These are phyloP conservation scores for Drosophila santomea DNA, from an alignment of 1,140 invertebrate genomes.

Conservation along the genomic window DNA sequence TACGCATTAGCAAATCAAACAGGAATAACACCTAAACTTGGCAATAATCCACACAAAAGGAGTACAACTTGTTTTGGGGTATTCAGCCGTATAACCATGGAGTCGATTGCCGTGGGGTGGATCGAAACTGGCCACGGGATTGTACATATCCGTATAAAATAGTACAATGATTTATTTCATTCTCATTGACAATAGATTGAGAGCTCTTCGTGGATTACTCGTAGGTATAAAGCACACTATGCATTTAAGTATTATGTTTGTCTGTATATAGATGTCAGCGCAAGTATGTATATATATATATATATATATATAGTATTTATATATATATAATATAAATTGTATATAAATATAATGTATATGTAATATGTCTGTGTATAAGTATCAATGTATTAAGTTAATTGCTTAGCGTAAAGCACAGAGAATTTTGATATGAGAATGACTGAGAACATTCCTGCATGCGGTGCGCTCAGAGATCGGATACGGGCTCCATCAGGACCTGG, in stretches of 20 bases:
- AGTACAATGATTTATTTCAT: slow-evolving; percentile 90
- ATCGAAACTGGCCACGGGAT: slow-evolving; percentile 2
- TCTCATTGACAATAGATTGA: slow-evolving; percentile 76
- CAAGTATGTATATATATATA: slow-evolving; percentile 64
- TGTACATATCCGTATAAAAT: slow-evolving; percentile 97
- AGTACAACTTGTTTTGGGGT: not conserved
- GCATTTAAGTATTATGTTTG: slow-evolving; percentile 48
- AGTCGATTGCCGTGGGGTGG: not conserved
- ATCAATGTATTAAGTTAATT: slow-evolving; percentile 65
- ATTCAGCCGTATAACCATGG: slow-evolving; percentile 7
- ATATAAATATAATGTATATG: slow-evolving; percentile 61
- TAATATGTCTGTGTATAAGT: slow-evolving; percentile 59
- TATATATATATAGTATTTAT: slow-evolving; percentile 47
- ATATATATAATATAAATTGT: slow-evolving; percentile 59
- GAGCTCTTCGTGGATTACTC: slow-evolving; percentile 66
- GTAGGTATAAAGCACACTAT: slow-evolving; percentile 74
- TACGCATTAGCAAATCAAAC: not conserved
- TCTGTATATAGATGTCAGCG: slow-evolving; percentile 56
- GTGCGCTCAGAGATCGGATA: slow-evolving; percentile 23
- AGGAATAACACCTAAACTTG: not conserved
- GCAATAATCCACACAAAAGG: no score
- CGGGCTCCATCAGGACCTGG: not conserved
- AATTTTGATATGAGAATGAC: slow-evolving; percentile 80
- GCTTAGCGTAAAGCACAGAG: slow-evolving; percentile 79
- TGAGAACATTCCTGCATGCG: slow-evolving; percentile 58